These are phyloP conservation scores for Eristalinus aeneus DNA, from an alignment of 2,888 invertebrate species.

Conservation along the genomic window DNA sequence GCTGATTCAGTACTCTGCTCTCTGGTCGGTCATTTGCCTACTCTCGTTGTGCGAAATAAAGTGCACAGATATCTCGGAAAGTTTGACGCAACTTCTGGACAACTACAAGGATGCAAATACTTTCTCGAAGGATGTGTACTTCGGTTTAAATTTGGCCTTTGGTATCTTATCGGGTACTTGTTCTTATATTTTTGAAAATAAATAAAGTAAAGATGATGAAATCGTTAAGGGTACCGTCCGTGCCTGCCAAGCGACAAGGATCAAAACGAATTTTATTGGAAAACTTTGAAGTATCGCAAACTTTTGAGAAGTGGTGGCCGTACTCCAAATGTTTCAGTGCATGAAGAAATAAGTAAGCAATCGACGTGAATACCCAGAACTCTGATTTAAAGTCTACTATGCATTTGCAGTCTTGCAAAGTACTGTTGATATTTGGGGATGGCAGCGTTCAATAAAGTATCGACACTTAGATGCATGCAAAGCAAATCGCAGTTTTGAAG, in stretches of 20 bases:
- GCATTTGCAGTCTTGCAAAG: constrained; percentile 47
- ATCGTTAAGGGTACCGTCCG: constrained; percentile 38
- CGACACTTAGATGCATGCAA: constrained; percentile 26
- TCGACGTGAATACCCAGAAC: not conserved
- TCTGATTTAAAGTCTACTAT: constrained; percentile 30
- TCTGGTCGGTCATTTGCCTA: constrained; percentile 25
- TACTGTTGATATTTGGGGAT: constrained; percentile 51
- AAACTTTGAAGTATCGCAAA: constrained; percentile 60
- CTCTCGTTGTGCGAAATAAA: constrained; percentile 21
- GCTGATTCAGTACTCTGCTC: constrained; percentile 12
- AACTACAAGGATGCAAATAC: constrained; percentile 43
- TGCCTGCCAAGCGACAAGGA: constrained; percentile 18
- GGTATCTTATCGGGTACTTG: constrained; percentile 54
- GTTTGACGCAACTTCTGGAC: constrained; percentile 55
- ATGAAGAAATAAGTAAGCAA: constrained; percentile 56
- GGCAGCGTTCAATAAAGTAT: constrained; percentile 42
- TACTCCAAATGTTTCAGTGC: constrained; percentile 59
- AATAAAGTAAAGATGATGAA: constrained; percentile 30
- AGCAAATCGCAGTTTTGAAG: constrained; percentile 18
- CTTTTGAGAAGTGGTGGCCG: constrained; percentile 51
- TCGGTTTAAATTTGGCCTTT: constrained; percentile 59
- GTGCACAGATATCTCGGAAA: constrained; percentile 55
- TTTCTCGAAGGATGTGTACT: constrained; percentile 49
- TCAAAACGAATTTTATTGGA: constrained; percentile 63
- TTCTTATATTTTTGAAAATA: constrained; percentile 36